phyloP scores from a whole-genome alignment of 1,140 invertebrate species.

The Chrysomallon squamiferum region DNA sequence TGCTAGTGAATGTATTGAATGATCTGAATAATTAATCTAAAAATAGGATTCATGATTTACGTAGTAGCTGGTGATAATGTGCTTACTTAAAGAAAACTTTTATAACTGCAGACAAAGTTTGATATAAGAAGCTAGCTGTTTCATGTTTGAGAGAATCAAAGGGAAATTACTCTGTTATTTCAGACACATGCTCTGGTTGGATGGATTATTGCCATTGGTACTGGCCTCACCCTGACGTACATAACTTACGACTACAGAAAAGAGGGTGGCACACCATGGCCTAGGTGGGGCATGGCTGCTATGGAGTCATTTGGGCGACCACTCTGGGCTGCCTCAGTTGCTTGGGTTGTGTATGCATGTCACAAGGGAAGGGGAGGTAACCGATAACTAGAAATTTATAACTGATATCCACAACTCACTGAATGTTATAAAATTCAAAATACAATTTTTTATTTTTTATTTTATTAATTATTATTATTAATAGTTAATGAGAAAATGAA shows the following conservation, averaged over 20 bases:
- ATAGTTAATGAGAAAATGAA: too few species aligned
- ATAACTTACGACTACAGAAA: constrained; percentile 36
- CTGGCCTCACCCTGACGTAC: constrained; percentile 36
- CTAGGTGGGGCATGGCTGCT: constrained; percentile 13
- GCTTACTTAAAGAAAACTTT: too few species aligned
- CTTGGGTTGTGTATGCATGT: constrained; percentile 66
- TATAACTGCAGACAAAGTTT: too few species aligned
- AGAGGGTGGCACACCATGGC: constrained; percentile 32
- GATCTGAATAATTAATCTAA: too few species aligned
- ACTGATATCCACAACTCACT: constrained; percentile 75
- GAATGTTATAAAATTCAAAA: background rate
- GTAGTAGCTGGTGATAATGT: too few species aligned
- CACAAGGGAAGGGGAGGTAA: constrained; percentile 53
- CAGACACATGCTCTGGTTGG: constrained; percentile 33
- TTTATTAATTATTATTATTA: too few species aligned
- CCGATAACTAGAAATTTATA: constrained; percentile 41
- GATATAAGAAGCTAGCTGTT: too few species aligned
- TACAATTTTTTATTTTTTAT: too few species aligned
- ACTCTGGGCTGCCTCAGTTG: constrained; percentile 60
- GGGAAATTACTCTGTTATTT: too few species aligned
- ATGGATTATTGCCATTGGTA: constrained; percentile 31
- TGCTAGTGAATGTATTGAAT: too few species aligned
- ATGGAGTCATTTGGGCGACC: constrained; percentile 45
- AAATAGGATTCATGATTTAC: too few species aligned
- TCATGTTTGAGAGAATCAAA: too few species aligned